Evolutionary conservation across 64 coral and sea anemone species (phyloP).

Genomic region (Catalaphyllia jardinei): DNA sequence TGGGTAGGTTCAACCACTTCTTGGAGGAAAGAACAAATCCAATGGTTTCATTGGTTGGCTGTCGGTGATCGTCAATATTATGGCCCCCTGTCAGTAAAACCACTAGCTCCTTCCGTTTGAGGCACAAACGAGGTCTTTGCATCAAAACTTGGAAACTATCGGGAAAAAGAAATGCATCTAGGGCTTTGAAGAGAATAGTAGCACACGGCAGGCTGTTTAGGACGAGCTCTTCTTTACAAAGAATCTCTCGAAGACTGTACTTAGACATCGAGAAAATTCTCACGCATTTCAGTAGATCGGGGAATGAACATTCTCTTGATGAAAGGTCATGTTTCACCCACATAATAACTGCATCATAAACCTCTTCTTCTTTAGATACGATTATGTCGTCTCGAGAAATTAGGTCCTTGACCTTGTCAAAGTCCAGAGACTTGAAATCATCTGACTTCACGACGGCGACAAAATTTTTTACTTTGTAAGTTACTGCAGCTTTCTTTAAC

Average conservation of each 20-base stretch:
- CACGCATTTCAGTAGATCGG: slow-evolving; percentile 1
- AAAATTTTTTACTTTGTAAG: slow-evolving; percentile 23
- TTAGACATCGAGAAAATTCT: slow-evolving; percentile 25
- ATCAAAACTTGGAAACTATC: neutral
- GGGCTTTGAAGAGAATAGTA: neutral
- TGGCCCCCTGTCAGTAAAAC: neutral
- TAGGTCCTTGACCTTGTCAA: slow-evolving; percentile 3
- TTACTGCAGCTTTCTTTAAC: slow-evolving; percentile 12
- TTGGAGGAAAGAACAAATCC: neutral
- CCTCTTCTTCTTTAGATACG: slow-evolving; percentile 23
- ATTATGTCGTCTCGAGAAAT: slow-evolving; percentile 40
- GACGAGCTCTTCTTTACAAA: slow-evolving; percentile 25
- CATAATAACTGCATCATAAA: slow-evolving; percentile 39
- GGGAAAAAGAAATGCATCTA: neutral
- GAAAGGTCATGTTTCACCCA: slow-evolving; percentile 61
- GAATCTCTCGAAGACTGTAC: neutral
- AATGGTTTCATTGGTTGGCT: neutral
- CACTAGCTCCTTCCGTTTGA: neutral
- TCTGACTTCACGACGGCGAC: slow-evolving; percentile 13
- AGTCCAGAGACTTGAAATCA: slow-evolving; percentile 21
- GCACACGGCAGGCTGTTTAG: neutral
- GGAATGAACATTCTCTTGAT: slow-evolving; percentile 20
- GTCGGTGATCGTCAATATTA: no score
- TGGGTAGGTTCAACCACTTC: neutral
- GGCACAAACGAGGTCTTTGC: neutral